phyloP scores from a whole-genome alignment of 2,888 invertebrate genomes.

The Smittia aterrima region DNA sequence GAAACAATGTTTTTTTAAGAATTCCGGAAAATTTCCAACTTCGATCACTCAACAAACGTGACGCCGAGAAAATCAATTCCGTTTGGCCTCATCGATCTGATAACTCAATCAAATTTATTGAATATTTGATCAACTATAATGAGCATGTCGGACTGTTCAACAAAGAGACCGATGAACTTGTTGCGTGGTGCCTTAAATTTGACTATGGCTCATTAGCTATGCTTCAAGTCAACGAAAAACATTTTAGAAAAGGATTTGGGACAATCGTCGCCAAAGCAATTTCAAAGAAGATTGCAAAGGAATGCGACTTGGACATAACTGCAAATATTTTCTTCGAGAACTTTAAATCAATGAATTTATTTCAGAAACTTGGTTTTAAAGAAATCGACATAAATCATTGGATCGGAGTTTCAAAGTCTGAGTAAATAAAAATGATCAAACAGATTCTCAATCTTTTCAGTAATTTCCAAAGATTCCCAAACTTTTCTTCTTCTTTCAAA shows the following conservation, averaged over 20 bases:
- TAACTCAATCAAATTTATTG: constrained; percentile 48
- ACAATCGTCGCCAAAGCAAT: constrained; percentile 46
- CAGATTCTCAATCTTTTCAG: too few species aligned
- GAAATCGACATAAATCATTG: constrained; percentile 43
- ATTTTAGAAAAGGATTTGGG: constrained; percentile 47
- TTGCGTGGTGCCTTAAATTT: constrained; percentile 50
- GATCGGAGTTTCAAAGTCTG: not conserved
- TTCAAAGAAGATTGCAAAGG: constrained; percentile 45
- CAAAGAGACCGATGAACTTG: constrained; percentile 45
- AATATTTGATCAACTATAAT: constrained; percentile 48
- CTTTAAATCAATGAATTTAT: constrained; percentile 45
- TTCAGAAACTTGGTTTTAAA: constrained; percentile 47
- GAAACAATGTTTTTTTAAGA: constrained; percentile 45
- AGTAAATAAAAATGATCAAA: too few species aligned
- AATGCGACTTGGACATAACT: constrained; percentile 47
- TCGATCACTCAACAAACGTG: constrained; percentile 43
- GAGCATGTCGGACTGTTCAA: constrained; percentile 48
- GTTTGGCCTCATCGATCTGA: constrained; percentile 50
- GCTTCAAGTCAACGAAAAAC: constrained; percentile 47
- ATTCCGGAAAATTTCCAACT: constrained; percentile 46
- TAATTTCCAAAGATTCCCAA: too few species aligned
- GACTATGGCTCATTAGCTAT: constrained; percentile 47
- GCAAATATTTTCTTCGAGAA: constrained; percentile 47
- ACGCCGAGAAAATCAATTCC: constrained; percentile 47
- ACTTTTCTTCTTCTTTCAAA: too few species aligned